Evolutionary conservation across 1,140 invertebrate species (phyloP), one percentile per base, ranked within the genome.

Genomic region (Bradynema listronoti): DNA sequence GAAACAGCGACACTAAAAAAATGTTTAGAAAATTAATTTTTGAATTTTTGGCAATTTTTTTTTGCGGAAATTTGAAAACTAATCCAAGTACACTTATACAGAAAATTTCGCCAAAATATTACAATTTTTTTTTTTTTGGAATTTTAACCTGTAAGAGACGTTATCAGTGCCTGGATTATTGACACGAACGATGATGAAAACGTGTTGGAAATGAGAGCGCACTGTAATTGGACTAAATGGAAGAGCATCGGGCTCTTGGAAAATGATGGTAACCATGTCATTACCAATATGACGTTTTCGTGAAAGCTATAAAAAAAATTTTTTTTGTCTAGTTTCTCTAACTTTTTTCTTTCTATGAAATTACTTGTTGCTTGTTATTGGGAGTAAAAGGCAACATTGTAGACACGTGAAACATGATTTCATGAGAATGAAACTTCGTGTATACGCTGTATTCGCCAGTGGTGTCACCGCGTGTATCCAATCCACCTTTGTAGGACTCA

Each of bases 391-490:
- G 90, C 59, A 93, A 82, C 84, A 92, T 86, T 6, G 90, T 91
- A 4, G 88, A 91, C 5, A 93, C 89, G 78, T 93, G 90, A 79
- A 92, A 92, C 85, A 92, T 92, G 27, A 93, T 85, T 81, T 92
- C 68, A 29, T 68, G 65, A 30, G 55, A 55, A 34, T 72, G 68
- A 49, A 72, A 58, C 61, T 85, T 85, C 0, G 88, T 85, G 68
- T 89, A 90, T 6, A 92, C 85, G 1, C 88, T 90, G 77, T 56
- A 68, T 41, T 71, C 64, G 22, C 65, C 74, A n/a, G 74, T 77
- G 29, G 74, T 77, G 41, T 78, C 77, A 4, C 76, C 88, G 80
- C 88, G 86, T 61, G 88, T 90, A 77, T 92, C 90, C 27, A 93
- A 81, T 42, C 90, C 90, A 22, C 88, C 90, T 80, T 88, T 88